Evolutionary conservation across 1,140 invertebrate species (phyloP).

Genomic region (Pinna nobilis): DNA sequence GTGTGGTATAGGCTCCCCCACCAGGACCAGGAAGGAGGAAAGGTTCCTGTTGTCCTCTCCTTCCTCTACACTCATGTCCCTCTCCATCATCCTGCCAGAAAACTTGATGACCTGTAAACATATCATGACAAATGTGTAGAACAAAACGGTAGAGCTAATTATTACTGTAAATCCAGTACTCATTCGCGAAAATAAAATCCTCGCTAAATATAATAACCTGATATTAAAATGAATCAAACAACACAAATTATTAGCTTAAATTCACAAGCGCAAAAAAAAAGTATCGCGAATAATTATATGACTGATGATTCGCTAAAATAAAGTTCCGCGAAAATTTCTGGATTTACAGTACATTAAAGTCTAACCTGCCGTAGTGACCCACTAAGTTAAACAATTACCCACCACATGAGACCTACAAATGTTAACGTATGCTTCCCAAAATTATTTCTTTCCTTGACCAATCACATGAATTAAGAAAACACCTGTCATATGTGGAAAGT

Average conservation of each 20-base stretch:
- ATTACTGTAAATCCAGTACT: not conserved
- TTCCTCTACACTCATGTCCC: conserved; percentile 21
- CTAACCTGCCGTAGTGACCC: no score
- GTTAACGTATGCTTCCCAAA: no score
- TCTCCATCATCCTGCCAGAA: conserved; percentile 82
- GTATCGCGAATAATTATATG: no score
- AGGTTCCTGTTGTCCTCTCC: conserved; percentile 6
- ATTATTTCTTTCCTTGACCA: no score
- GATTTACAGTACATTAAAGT: no score
- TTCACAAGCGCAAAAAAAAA: no score
- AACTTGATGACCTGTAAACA: conserved; percentile 88
- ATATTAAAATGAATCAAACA: not conserved
- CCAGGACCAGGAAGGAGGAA: conserved; percentile 77
- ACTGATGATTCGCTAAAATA: no score
- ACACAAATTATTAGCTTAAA: not conserved
- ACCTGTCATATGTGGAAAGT: no score
- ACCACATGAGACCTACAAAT: no score
- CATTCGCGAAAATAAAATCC: not conserved
- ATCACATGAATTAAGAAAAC: no score
- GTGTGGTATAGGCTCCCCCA: conserved; percentile 92
- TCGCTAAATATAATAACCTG: not conserved
- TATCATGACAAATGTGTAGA: not conserved
- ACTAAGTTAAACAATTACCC: no score
- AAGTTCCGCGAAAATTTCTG: no score
- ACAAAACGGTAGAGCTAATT: not conserved